A percentile compares a stretch with the other conserved stretches of the same genome.
Evolutionary conservation across 2,797 vertebrate species (phyloP).

Genomic region (Apogon hyalosoma): DNA sequence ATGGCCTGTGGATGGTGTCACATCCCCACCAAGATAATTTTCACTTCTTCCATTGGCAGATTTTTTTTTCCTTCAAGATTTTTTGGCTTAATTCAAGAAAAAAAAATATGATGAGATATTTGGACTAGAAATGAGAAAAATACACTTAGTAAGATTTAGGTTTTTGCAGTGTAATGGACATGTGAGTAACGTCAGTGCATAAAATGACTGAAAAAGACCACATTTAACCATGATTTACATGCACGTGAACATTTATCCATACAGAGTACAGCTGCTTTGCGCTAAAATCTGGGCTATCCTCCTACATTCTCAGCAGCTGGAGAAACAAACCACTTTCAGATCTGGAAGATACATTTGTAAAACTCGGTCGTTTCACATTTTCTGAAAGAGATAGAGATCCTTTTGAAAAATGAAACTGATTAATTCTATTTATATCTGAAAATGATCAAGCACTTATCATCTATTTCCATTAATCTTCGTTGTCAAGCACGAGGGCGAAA

Average conservation of each 20-base stretch:
- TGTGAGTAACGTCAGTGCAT: background rate
- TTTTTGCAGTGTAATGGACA: no score
- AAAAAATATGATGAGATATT: no score
- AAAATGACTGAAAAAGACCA: background rate
- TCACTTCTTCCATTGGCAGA: no score
- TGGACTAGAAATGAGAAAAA: no score
- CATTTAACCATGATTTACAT: background rate
- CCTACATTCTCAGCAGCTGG: conserved; percentile 2
- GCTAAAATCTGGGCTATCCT: background rate
- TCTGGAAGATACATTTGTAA: conserved; percentile 17
- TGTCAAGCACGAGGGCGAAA: conserved; percentile 32
- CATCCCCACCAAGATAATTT: no score
- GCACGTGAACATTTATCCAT: no score
- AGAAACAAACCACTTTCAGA: conserved; percentile 13
- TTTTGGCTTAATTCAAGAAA: no score
- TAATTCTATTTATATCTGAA: conserved; percentile 66
- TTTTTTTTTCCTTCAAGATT: no score
- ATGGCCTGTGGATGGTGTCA: no score
- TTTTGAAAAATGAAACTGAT: conserved; percentile 62
- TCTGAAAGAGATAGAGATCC: conserved; percentile 30
- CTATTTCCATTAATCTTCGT: conserved; percentile 74
- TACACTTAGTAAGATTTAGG: no score
- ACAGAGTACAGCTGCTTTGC: background rate
- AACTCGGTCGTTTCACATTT: conserved; percentile 16
- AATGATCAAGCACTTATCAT: conserved; percentile 70